phyloP scores from a whole-genome alignment of 2,797 vertebrate genomes.

The Anolis apletophallus region DNA sequence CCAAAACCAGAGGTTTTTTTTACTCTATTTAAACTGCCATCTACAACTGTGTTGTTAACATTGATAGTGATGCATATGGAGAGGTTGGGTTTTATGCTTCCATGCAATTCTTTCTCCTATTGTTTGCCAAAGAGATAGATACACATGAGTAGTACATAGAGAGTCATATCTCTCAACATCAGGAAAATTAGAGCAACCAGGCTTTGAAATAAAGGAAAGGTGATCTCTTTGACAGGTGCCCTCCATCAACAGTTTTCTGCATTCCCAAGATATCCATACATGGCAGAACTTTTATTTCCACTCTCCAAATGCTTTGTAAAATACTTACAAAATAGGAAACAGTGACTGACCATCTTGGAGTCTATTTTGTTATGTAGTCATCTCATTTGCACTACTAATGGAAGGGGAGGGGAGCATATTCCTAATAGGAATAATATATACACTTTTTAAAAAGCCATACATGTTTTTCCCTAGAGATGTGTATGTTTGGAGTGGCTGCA shows the following conservation, averaged over 20 bases:
- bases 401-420: slow-evolving; percentile 10
- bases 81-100: slow-evolving; percentile 29
- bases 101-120: slow-evolving; percentile 48
- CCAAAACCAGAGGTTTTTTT: slow-evolving; percentile 40
- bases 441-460: not conserved
- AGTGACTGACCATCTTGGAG: slow-evolving; percentile 35
- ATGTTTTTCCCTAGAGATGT: not conserved
- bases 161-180: slow-evolving; percentile 64
- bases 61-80: slow-evolving; percentile 50
- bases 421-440: not conserved
- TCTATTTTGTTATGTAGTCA: slow-evolving; percentile 22
- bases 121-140: slow-evolving; percentile 59
- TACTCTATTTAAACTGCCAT: slow-evolving; percentile 38
- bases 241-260: slow-evolving; percentile 63
- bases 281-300: slow-evolving; percentile 66
- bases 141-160: slow-evolving; percentile 45
- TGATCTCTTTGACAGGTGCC: slow-evolving; percentile 60
- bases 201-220: slow-evolving; percentile 69
- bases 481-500: not conserved
- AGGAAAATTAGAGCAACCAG: slow-evolving; percentile 60
- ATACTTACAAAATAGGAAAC: slow-evolving; percentile 50
- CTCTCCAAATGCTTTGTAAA: slow-evolving; percentile 61
- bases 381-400: slow-evolving; percentile 38
- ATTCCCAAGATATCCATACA: slow-evolving; percentile 63
- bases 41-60: slow-evolving; percentile 36